Base-by-base conservation (phyloP, 2,113 vertebrate species). In the Choloepus hoffmanni region DNA sequence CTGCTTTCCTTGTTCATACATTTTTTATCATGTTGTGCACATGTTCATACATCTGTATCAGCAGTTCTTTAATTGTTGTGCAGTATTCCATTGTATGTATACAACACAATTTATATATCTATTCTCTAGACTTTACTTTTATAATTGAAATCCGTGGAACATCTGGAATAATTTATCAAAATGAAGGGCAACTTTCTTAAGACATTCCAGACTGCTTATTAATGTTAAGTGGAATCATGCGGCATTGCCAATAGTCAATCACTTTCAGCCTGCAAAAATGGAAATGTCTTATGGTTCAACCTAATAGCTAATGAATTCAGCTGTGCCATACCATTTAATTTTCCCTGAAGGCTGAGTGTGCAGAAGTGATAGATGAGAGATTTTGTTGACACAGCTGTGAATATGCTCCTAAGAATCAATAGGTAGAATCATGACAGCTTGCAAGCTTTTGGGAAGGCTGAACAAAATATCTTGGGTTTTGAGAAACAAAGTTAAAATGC, bases 281-380 rank as follows among this genome's bases (percentile, higher is more conserved):
- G 60, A 96, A 90, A 21, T 88, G 72, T 92, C n/a, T 9, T 67
- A 14, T 13, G 21, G n/a, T 85, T 92, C 60, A 81, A 45, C 30
- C 45, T 88, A 76, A 78, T 24, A 62, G n/a, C 70, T 94, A 55
- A 85, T 73, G 50, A 70, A 67, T 36, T 94, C 63, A 48, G 7
- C 33, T 90, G 55, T 55, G 18, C 33, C 58, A 50, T 83, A 11
- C 68, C 28, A 16, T 74, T 88, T 73, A 30, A 85, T 92, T 82
- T 93, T 96, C 93, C 87, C 78, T 74, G 24, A 74, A 77, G 28
- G 40, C 26, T 43, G 65, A 84, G 14, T 65, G 83, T 72, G 28
- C 28, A 24, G 18, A 88, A 83, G n/a, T 36, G 26, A 2, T 8
- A 82, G 62, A 72, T 85, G 89, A 95, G 55, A 73, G 62, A 79